Conservation (phyloP, 2,113 vertebrate genomes). For the Sus scrofa region T2T-Sscrofa CM000824.6:159042001-159042500, state of each 20-base stretch:
- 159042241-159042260: neutral
- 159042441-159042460: too few species aligned
- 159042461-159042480: too few species aligned
- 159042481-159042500: too few species aligned
- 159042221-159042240: neutral
- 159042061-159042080: neutral
- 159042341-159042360: too few species aligned
- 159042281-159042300: too few species aligned
- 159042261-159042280: too few species aligned
- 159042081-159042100: neutral
- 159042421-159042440: too few species aligned
- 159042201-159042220: neutral
- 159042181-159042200: neutral
- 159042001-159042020: neutral
- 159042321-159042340: too few species aligned
- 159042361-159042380: too few species aligned
- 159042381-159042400: too few species aligned
- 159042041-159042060: neutral
- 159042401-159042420: too few species aligned
- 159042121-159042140: neutral
- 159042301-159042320: too few species aligned
- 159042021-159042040: neutral
- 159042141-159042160: neutral
- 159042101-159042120: neutral
- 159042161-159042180: neutral